phyloP scores from a whole-genome alignment of 2,888 invertebrate species.

The Tetrapedia diversipes region DNA sequence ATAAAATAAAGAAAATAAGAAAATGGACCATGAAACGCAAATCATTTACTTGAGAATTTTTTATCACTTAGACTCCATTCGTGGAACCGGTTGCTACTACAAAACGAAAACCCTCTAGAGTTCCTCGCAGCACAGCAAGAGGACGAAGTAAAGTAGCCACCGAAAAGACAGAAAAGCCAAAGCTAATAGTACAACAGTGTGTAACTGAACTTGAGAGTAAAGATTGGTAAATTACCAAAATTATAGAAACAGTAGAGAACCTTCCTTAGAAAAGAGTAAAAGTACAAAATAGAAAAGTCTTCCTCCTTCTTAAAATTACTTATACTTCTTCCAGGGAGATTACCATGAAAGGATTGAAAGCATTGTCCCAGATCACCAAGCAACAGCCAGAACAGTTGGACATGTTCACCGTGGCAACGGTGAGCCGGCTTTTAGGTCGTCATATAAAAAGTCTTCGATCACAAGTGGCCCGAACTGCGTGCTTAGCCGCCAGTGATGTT shows the following conservation, averaged over 20 bases:
- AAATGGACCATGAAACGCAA: too few species aligned
- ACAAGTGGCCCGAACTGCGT: slow-evolving; percentile 95
- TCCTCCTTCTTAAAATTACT: too few species aligned
- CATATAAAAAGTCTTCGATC: slow-evolving; percentile 96
- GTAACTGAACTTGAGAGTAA: slow-evolving; percentile 87
- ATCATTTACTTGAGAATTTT: background rate
- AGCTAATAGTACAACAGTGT: slow-evolving; percentile 86
- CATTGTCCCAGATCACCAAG: slow-evolving; percentile 87
- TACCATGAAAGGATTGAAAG: slow-evolving; percentile 89
- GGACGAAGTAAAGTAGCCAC: slow-evolving; percentile 74
- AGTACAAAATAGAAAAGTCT: too few species aligned
- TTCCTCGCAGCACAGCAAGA: slow-evolving; percentile 68
- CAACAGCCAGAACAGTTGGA: slow-evolving; percentile 87
- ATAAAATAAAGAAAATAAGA: background rate
- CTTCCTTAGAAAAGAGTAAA: too few species aligned
- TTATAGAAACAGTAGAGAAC: too few species aligned
- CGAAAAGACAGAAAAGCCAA: slow-evolving; percentile 85
- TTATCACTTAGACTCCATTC: slow-evolving; percentile 36
- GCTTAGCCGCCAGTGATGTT: slow-evolving; percentile 91
- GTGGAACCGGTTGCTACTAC: slow-evolving; percentile 25
- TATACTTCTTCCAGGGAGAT: slow-evolving; percentile 86
- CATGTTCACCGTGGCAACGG: slow-evolving; percentile 87
- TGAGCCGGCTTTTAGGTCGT: slow-evolving; percentile 88
- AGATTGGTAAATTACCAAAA: slow-evolving; percentile 85
- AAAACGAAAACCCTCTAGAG: slow-evolving; percentile 62